Conservation (phyloP, 2,797 vertebrate genomes). For the Cuniculus paca region DNA sequence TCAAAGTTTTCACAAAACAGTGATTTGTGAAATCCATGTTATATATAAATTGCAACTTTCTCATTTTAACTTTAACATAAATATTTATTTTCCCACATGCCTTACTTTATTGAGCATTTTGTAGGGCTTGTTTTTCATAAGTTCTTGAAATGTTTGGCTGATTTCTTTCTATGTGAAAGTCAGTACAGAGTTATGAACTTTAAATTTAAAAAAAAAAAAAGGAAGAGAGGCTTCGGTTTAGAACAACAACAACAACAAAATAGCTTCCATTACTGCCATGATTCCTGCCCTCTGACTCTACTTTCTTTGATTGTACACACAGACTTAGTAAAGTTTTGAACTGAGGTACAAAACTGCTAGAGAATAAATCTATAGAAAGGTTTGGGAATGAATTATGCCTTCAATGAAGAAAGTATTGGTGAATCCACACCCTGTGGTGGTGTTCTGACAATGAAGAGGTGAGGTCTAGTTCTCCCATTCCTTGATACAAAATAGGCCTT, state of each 20-base stretch:
- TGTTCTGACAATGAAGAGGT: neutral
- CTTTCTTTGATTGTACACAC: neutral
- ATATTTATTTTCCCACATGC: neutral
- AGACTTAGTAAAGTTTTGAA: neutral
- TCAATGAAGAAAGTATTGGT: rapidly evolving
- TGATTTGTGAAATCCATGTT: neutral
- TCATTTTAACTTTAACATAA: slow-evolving; percentile 29
- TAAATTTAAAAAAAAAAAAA: neutral
- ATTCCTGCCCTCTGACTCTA: neutral
- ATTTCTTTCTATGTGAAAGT: slow-evolving; percentile 15
- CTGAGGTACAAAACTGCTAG: rapidly evolving
- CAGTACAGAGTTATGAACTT: neutral
- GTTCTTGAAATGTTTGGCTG: neutral
- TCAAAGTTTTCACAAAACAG: neutral
- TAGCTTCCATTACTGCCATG: neutral
- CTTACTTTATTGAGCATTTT: slow-evolving; percentile 15
- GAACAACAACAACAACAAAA: neutral
- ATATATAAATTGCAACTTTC: neutral
- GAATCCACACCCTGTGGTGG: rapidly evolving
- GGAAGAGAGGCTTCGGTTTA: neutral
- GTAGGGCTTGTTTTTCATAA: neutral
- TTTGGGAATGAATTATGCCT: neutral
- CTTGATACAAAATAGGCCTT: neutral
- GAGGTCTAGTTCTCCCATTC: neutral
- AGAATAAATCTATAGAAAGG: neutral